These are phyloP conservation scores for Eucera pruinosa DNA, from an alignment of 2,888 invertebrate species.

Conservation along the genomic window DNA sequence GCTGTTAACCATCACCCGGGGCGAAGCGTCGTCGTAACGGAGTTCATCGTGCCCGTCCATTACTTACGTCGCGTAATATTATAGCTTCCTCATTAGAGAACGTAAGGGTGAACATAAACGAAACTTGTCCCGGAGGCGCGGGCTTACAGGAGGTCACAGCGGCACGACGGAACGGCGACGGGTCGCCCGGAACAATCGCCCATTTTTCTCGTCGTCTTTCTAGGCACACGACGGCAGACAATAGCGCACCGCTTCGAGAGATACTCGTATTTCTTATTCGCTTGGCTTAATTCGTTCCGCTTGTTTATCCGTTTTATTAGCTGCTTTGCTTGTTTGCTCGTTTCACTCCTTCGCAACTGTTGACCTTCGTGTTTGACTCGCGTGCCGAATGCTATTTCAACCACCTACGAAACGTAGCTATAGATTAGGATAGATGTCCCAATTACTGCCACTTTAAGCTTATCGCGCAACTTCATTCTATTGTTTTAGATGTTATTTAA, in stretches of 20 bases:
- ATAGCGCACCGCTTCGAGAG: constrained; percentile 19
- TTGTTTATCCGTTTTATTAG: constrained; percentile 28
- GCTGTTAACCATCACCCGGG: constrained; percentile 64
- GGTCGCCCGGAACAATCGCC: constrained; percentile 39
- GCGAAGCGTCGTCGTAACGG: constrained; percentile 64
- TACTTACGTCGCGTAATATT: constrained; percentile 74
- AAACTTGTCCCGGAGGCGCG: constrained; percentile 64
- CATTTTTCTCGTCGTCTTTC: constrained; percentile 1
- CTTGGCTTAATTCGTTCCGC: constrained; percentile 20
- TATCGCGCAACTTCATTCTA: no score
- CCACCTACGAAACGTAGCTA: no score
- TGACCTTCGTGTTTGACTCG: no score
- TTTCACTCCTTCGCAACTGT: constrained; percentile 6
- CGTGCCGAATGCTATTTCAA: no score
- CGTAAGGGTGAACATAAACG: constrained; percentile 64
- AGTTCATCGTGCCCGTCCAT: constrained; percentile 63
- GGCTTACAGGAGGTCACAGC: constrained; percentile 49
- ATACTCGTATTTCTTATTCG: constrained; percentile 14
- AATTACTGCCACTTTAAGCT: no score
- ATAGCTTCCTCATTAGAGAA: constrained; percentile 76
- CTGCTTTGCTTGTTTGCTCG: constrained; percentile 6
- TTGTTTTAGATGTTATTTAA: no score
- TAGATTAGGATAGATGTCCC: no score
- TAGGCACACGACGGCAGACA: constrained; percentile 16
- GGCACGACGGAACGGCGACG: constrained; percentile 55